A percentile compares a stretch with the other conserved stretches of the same genome.
Evolutionary conservation across 2,888 invertebrate genomes (phyloP).

Genomic region (Teinopalpus imperialis): DNA sequence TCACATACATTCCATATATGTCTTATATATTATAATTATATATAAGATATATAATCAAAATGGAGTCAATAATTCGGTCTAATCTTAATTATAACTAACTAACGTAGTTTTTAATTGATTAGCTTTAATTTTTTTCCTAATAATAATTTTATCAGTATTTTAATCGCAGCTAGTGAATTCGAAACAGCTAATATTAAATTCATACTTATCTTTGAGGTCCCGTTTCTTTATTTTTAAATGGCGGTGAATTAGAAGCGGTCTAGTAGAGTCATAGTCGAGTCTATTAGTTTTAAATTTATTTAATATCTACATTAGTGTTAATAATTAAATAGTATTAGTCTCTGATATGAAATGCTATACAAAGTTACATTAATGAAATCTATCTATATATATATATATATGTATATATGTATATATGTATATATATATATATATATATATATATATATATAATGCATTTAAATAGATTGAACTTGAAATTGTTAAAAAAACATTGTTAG

Average conservation of each 20-base stretch:
- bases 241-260: constrained; percentile 18
- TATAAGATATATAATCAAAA: no score
- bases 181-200: neutral
- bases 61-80: no score
- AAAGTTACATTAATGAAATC: neutral
- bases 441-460: no score
- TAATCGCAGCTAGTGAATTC: neutral
- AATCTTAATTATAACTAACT: constrained; percentile 10
- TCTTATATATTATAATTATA: no score
- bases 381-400: no score
- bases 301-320: constrained; percentile 8
- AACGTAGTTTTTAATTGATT: neutral
- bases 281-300: constrained; percentile 22
- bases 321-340: constrained; percentile 8
- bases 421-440: no score
- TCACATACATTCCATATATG: no score
- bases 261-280: constrained; percentile 25
- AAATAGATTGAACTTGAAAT: no score
- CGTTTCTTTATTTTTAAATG: no score
- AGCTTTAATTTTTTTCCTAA: neutral
- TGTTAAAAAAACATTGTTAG: no score
- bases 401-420: no score
- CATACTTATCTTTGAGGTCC: no score
- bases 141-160: constrained; percentile 7
- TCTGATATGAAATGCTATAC: constrained; percentile 1